Evolutionary conservation across 2,888 invertebrate species (phyloP).

Genomic region (Ceraclea dissimilis): DNA sequence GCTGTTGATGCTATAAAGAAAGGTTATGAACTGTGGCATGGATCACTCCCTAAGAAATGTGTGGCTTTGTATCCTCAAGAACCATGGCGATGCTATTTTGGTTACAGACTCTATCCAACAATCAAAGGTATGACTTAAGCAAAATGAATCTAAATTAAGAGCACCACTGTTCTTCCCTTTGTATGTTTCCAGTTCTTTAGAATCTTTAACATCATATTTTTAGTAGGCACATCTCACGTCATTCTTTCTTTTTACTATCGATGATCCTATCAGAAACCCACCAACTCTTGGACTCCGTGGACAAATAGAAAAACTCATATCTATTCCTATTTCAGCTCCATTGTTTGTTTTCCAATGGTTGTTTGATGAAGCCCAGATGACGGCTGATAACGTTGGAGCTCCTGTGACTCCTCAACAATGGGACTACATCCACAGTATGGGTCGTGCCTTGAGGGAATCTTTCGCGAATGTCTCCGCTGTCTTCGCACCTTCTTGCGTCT

Average conservation of each 20-base stretch:
- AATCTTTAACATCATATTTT: too few species aligned
- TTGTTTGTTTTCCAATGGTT: conserved; percentile 92
- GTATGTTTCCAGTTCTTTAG: too few species aligned
- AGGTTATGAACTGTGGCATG: conserved; percentile 74
- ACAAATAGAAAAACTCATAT: too few species aligned
- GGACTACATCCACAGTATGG: conserved; percentile 89
- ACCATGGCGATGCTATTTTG: conserved; percentile 90
- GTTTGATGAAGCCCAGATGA: conserved; percentile 91
- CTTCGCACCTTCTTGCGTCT: conserved; percentile 90
- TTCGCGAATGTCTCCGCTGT: conserved; percentile 80
- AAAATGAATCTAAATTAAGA: too few species aligned
- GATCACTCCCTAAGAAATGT: conserved; percentile 72
- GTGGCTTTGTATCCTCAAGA: conserved; percentile 59
- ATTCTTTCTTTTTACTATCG: too few species aligned
- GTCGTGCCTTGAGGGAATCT: conserved; percentile 73
- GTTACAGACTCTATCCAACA: conserved; percentile 79
- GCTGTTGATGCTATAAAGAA: conserved; percentile 60
- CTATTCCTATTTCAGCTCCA: conserved; percentile 55
- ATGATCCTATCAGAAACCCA: too few species aligned
- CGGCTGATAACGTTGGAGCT: conserved; percentile 84
- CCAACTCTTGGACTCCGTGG: too few species aligned
- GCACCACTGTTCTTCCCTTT: too few species aligned
- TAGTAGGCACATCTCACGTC: too few species aligned
- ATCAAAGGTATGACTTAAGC: conserved; percentile 49
- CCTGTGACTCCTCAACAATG: conserved; percentile 86